phyloP scores from a whole-genome alignment of 2,113 vertebrate species.

The Eudyptes chrysolophus region DNA sequence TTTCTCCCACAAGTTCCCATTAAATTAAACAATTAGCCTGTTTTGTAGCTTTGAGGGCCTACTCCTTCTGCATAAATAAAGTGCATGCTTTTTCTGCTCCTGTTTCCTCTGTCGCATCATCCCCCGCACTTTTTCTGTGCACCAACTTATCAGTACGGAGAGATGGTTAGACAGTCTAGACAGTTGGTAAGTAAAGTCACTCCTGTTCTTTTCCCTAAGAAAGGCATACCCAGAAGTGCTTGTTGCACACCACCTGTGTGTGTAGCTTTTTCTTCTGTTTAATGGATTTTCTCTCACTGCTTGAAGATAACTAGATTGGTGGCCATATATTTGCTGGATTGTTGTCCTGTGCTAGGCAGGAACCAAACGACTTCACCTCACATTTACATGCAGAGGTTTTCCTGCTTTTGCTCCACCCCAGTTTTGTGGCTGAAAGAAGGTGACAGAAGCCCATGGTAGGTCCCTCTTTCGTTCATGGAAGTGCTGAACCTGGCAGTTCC shows the following conservation, averaged over 20 bases:
- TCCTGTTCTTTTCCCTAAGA: background rate
- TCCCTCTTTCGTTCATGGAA: background rate
- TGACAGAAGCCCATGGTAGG: background rate
- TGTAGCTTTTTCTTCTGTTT: background rate
- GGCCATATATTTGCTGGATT: background rate
- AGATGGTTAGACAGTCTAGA: background rate
- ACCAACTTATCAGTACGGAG: background rate
- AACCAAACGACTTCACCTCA: background rate
- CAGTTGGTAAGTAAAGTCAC: background rate
- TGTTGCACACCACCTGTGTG: background rate
- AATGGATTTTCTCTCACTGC: background rate
- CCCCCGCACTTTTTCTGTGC: background rate
- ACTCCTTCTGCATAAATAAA: background rate
- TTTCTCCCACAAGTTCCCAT: slow-evolving; percentile 9
- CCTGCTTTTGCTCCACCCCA: background rate
- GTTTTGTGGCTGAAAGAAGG: slow-evolving; percentile 2
- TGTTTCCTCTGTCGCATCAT: background rate
- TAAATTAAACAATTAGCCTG: slow-evolving; percentile 25
- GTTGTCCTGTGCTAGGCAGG: background rate
- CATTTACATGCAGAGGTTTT: background rate
- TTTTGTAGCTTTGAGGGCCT: background rate
- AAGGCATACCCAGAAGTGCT: background rate
- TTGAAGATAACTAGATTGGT: background rate
- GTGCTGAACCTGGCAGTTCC: background rate
- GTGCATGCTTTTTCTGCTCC: background rate